Conservation (phyloP, 2,113 vertebrate species). For the Rana temporaria region DNA sequence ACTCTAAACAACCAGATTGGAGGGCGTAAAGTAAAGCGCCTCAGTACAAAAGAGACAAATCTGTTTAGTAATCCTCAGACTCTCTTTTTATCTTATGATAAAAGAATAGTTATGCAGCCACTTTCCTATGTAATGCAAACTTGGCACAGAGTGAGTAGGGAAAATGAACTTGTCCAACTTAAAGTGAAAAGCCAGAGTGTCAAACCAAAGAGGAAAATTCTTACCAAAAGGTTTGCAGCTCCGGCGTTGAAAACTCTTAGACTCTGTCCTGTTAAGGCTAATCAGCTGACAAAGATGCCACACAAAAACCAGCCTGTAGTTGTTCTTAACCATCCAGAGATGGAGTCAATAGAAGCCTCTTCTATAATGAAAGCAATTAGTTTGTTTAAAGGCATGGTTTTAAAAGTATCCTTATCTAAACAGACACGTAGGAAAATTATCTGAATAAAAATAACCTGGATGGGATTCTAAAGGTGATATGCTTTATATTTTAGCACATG, state of each 20-base stretch:
- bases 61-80: slow-evolving; percentile 18
- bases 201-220: slow-evolving; percentile 66
- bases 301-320: slow-evolving; percentile 92
- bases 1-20: neutral
- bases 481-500: neutral
- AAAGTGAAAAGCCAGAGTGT: slow-evolving; percentile 45
- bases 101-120: slow-evolving; percentile 43
- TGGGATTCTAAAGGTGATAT: too few relatives aligned
- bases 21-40: neutral
- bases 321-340: slow-evolving; percentile 91
- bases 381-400: slow-evolving; percentile 76
- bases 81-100: slow-evolving; percentile 44
- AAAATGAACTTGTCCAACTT: neutral
- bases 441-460: neutral
- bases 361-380: slow-evolving; percentile 80
- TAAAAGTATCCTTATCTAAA: slow-evolving; percentile 77
- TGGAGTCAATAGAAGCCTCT: slow-evolving; percentile 76
- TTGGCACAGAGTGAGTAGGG: neutral
- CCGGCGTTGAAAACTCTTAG: slow-evolving; percentile 66
- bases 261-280: slow-evolving; percentile 78
- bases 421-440: slow-evolving; percentile 58
- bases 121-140: slow-evolving; percentile 34
- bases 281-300: slow-evolving; percentile 86
- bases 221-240: neutral
- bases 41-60: slow-evolving; percentile 17